Base-by-base conservation (phyloP, 2,888 invertebrate species). In the Adelphocoris suturalis region DNA sequence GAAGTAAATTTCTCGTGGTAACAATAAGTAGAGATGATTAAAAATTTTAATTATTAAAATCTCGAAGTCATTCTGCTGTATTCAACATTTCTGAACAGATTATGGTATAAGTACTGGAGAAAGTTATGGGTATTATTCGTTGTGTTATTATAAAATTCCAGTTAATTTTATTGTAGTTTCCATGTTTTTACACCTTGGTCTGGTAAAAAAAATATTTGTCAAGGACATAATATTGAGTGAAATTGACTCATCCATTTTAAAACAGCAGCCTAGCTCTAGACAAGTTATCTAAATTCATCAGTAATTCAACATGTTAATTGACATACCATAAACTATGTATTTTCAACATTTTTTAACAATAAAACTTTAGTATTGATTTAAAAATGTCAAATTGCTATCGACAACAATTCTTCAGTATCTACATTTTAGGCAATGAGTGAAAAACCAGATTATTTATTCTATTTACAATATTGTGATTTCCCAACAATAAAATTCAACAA, bases 371-470 rank as follows among this genome's bases (percentile, higher is more conserved):
- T 28, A 52, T n/a, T 55, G 52, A 84, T 57, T 82, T 48, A 57
- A 84, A 84, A 19, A 48, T 52, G 55, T 48, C 27, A 23, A 84
- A 47, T 14, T 82, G 47, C 28, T 55, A 84, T 84, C 14, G 28
- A 52, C 52, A 84, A 52, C 52, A 55, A 48, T 84, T 84, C 23
- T 57, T 28, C 27, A 57, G 76, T 76, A 76, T 28, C 84, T 84
- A 84, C 84, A 84, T 84, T 76, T 76, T 84, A 84, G 84, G 84
- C 84, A 84, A 28, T 81, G 84, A 84, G 84, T 84, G 84, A 84
- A 84, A 84, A 84, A 55, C 52, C 84, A 84, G 57, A 12, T 47
- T 28, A 84, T 52, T 37, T 7, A 37, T 37, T 28, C 37, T 46
- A 84, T 84, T 84, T 84, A 84, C 84, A 84, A 23, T 27, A 48